Evolutionary conservation across 2,888 invertebrate genomes (phyloP), one percentile per base, ranked within the genome.

Genomic region (Caenorhabditis sp.): DNA sequence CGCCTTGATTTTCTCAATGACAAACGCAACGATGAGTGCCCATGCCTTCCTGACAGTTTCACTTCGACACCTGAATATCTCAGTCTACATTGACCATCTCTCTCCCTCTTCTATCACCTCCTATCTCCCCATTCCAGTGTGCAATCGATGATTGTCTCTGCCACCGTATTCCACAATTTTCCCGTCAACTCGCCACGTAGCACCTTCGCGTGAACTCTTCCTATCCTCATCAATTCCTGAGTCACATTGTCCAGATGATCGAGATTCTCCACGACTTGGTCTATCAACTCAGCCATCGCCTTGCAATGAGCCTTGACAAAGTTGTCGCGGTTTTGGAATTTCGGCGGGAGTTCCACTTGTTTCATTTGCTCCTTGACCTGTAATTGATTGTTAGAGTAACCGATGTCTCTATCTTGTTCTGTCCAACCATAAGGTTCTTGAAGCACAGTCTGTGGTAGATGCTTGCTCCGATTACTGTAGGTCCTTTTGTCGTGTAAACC

Each of bases 111-210:
- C 4, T 24, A 28, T 32, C n/a, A 86, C 87, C 87, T 82, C 40
- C 88, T 78, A 61, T 91, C 91, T n/a, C 91, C 91, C 91, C 91
- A 91, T 71, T 91, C 91, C 26, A 91, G 78, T 8, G 91, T 91
- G 67, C 90, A 91, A 74, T 91, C 91, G 40, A 91, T 90, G 61
- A 91, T 89, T 1, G 90, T 88, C 79, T 91, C 91, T 2, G 91
- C 91, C 2, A 90, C 87, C 47, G 85, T 83, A 77, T 90, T 89
- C 90, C 90, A 91, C 53, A 91, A 50, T 72, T 90, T 90, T 40
- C 88, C 86, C 4, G 89, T 89, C 51, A 90, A 72, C 56, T 89
- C 88, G 44, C 91, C 91, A n/a, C 85, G 56, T 11, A 89, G 55
- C 37, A 90, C 64, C 26, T 87, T 82, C 1, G 90, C 90, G 71